Base-by-base conservation (phyloP, 2,113 vertebrate genomes). In the Capricornis sumatraensis region DNA sequence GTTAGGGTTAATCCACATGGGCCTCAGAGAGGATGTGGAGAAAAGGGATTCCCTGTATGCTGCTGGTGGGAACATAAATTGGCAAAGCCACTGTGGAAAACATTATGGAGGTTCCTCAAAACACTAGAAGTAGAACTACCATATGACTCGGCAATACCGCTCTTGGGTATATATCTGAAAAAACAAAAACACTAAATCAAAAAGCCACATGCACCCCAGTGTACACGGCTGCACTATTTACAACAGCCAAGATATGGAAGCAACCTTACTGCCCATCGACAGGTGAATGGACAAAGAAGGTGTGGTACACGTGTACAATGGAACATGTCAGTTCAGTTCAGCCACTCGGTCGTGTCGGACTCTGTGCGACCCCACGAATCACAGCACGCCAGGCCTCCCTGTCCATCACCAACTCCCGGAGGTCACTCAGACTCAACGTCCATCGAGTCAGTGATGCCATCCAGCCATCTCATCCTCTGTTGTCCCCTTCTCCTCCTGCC, bases 291-390 rank as follows among this genome's bases (percentile, higher is more conserved):
- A 55, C 25, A 36, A 83, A 55, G 47, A 81, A 81, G 28, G 13
- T n/a, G 78, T n/a, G 47, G 43, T 52, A 6, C 47, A 33, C 52
- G 21, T 36, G 23, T 5, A 25, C 3, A 27, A 27, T 5, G 52
- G 33, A 55, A 27, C 3, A 55, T 33, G 23, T 55, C 10, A 27
- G 57, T 58, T 58, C 57, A 57, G 23, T 25, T 25, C 23, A 25
- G 57, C 12, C 4, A 0, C 57, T 58, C 25, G 2, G 25, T 58
- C 10, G 0, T 27, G 57, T 58, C 25, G 0, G 25, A 58, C 25
- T 27, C 57, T 58, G 2, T 58, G 25, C 1, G 10, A 58, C 25
- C 57, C 25, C 57, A 58, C 2, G 10, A 58, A 12, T 58, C 2
- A 4, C 57, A 58, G 57, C 25, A 58, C 0, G 4, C 25, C 57